Percentiles rank a stretch among this genome's conserved stretches.
Evolutionary conservation across 2,888 invertebrate species (phyloP).

Genomic region (Panopea generosa): DNA sequence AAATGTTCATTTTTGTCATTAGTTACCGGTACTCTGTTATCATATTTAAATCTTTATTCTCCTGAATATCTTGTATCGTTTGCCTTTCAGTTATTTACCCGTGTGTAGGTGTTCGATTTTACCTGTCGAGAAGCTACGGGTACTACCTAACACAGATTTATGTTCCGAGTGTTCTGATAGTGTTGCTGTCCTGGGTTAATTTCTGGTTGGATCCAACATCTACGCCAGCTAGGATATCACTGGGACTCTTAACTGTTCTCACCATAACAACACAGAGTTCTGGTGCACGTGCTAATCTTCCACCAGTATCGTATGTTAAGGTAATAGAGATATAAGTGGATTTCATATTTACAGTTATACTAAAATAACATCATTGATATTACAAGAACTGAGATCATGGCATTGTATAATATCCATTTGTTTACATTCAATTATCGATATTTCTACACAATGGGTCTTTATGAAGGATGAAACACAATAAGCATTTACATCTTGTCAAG

Average conservation of each 20-base stretch:
- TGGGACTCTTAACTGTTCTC: constrained; percentile 65
- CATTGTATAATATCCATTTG: too few species aligned
- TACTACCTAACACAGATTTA: constrained; percentile 71
- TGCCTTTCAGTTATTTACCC: constrained; percentile 61
- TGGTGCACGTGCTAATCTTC: constrained; percentile 63
- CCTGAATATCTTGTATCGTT: too few species aligned
- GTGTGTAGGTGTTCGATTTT: constrained; percentile 60
- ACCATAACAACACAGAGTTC: constrained; percentile 70
- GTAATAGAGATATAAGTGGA: constrained; percentile 21
- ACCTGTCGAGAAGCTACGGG: constrained; percentile 56
- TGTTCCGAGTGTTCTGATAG: constrained; percentile 66
- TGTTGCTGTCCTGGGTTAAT: constrained; percentile 69
- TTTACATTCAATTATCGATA: too few species aligned
- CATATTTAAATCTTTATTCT: too few species aligned
- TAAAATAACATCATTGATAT: too few species aligned
- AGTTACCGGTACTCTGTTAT: too few species aligned
- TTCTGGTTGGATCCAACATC: constrained; percentile 71
- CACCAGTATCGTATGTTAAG: constrained; percentile 66
- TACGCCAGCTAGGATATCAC: constrained; percentile 66
- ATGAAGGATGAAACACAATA: too few species aligned
- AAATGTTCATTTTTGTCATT: too few species aligned
- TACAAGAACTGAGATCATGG: too few species aligned
- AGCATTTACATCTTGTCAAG: too few species aligned
- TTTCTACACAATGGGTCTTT: too few species aligned
- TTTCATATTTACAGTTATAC: too few species aligned